These are phyloP conservation scores for Lasioglossum albipes DNA, from an alignment of 1,140 invertebrate genomes.

Conservation along the genomic window DNA sequence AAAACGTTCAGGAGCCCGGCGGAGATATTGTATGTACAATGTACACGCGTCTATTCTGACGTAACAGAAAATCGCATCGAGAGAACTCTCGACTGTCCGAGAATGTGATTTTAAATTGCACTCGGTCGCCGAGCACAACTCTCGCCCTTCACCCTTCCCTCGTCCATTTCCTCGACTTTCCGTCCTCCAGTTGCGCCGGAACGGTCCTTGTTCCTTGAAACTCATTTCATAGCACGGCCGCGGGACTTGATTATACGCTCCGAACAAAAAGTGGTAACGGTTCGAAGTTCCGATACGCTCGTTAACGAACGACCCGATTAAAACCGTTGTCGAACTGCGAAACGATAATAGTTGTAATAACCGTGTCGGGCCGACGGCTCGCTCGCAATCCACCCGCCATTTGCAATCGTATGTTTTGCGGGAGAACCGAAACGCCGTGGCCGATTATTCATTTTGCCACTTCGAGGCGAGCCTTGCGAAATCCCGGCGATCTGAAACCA, in stretches of 20 bases:
- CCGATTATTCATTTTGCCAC: no score
- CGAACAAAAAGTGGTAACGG: neutral
- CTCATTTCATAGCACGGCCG: neutral
- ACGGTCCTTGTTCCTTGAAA: neutral
- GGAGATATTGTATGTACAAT: neutral
- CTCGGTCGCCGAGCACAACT: neutral
- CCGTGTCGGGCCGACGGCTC: neutral
- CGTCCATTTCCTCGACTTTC: no score
- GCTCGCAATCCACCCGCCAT: neutral
- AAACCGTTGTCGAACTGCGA: neutral
- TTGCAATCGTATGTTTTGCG: neutral
- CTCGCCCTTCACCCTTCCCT: no score
- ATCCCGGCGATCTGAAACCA: no score
- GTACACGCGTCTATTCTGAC: neutral
- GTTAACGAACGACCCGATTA: conserved; percentile 11
- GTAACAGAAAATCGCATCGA: conserved; percentile 6
- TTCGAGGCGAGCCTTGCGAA: no score
- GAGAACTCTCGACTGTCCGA: neutral
- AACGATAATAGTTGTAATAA: conserved; percentile 17
- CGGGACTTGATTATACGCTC: neutral
- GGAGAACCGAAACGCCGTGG: neutral
- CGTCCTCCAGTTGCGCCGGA: neutral
- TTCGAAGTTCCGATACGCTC: neutral
- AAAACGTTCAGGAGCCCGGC: conserved; percentile 5
- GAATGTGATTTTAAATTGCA: conserved; percentile 19